These are phyloP conservation scores for Tachypleus tridentatus DNA, from an alignment of 1,140 invertebrate genomes.

Conservation along the genomic window DNA sequence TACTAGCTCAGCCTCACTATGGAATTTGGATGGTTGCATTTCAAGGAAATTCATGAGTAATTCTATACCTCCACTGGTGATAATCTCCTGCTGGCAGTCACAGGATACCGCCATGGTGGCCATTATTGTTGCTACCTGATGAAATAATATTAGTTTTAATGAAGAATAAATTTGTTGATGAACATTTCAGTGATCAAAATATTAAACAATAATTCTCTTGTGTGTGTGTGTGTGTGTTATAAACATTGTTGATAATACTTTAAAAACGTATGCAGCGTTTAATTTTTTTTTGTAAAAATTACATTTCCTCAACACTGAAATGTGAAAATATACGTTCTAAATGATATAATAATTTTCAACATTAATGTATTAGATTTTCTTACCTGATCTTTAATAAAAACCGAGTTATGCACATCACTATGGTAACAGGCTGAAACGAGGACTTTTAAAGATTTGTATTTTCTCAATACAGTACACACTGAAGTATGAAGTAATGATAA, in stretches of 20 bases:
- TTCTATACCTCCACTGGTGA: slow-evolving; percentile 45
- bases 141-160: slow-evolving; percentile 3
- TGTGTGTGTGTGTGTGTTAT: neutral
- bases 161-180: too few species aligned
- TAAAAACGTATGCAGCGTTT: too few species aligned
- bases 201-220: neutral
- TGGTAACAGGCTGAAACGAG: slow-evolving; percentile 27
- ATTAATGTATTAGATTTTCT: neutral
- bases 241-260: too few species aligned
- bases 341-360: too few species aligned
- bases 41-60: slow-evolving; percentile 64
- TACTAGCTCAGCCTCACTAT: slow-evolving; percentile 41
- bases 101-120: slow-evolving; percentile 52
- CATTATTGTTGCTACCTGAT: slow-evolving; percentile 54
- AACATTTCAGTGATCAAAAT: too few species aligned
- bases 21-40: slow-evolving; percentile 43
- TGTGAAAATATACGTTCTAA: too few species aligned
- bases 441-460: slow-evolving; percentile 31
- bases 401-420: slow-evolving; percentile 25
- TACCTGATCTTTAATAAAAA: slow-evolving; percentile 64
- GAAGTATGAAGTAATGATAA: slow-evolving; percentile 63
- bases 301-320: too few species aligned
- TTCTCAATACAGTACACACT: slow-evolving; percentile 45
- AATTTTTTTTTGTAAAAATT: too few species aligned
- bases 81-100: slow-evolving; percentile 45